Evolutionary conservation across 2,888 invertebrate genomes (phyloP).

Genomic region (Mantis religiosa): DNA sequence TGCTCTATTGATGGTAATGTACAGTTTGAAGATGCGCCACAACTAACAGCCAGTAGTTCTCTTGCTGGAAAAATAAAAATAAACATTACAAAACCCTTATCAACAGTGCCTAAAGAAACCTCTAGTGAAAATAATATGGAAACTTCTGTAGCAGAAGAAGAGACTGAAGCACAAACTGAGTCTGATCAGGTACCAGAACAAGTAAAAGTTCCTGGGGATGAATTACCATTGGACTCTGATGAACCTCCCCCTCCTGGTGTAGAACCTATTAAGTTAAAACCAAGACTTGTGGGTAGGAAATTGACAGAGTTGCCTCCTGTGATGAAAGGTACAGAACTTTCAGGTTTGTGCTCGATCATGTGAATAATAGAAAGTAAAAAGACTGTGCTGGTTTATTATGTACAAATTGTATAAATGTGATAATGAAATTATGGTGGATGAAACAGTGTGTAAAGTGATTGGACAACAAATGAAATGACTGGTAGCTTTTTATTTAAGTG

Average conservation of each 20-base stretch:
- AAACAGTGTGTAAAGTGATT: conserved; percentile 16
- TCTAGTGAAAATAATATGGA: conserved; percentile 40
- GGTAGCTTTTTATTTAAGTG: conserved; percentile 13
- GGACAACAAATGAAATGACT: neutral
- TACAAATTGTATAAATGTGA: neutral
- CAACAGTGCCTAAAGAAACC: conserved; percentile 33
- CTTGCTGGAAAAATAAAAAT: conserved; percentile 65
- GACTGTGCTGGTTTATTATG: conserved; percentile 15
- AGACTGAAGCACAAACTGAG: neutral
- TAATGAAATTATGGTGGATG: neutral
- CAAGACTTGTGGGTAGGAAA: conserved; percentile 59
- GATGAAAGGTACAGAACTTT: conserved; percentile 71
- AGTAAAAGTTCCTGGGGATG: conserved; percentile 10
- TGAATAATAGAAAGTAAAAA: conserved; percentile 44
- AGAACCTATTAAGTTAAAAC: conserved; percentile 54
- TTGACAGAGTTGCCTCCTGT: conserved; percentile 69
- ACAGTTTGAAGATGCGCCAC: conserved; percentile 56
- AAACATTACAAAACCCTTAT: conserved; percentile 70
- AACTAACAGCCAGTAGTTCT: conserved; percentile 44
- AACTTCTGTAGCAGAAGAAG: conserved; percentile 37
- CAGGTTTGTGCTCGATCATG: conserved; percentile 85
- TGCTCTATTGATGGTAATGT: conserved; percentile 76
- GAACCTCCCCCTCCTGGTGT: conserved; percentile 49
- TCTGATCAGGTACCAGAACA: neutral
- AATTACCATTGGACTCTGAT: conserved; percentile 28